Conservation (phyloP, 2,888 invertebrate genomes). For the Stenoptilia bipunctidactyla region DNA sequence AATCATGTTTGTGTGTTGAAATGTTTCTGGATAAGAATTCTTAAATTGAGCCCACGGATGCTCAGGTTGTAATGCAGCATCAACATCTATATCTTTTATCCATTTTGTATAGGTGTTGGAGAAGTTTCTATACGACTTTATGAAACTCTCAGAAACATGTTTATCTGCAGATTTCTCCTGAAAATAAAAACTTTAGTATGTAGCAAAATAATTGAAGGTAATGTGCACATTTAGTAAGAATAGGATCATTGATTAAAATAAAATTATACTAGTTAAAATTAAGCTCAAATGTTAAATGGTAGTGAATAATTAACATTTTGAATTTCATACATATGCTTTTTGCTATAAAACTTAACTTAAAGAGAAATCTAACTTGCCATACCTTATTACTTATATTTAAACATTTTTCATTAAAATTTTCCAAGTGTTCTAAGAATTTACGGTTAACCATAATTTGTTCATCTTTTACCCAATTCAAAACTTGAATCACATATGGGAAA, state of each 20-base stretch:
- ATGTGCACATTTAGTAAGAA: too few relatives aligned
- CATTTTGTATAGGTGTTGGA: slow-evolving; percentile 35
- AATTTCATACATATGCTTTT: too few relatives aligned
- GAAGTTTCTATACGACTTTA: slow-evolving; percentile 44
- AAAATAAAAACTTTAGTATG: too few relatives aligned
- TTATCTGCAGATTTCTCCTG: slow-evolving; percentile 41
- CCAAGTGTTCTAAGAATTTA: slow-evolving; percentile 73
- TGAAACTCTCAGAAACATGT: slow-evolving; percentile 27
- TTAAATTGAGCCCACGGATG: slow-evolving; percentile 78
- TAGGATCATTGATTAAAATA: too few relatives aligned
- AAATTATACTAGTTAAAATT: too few relatives aligned
- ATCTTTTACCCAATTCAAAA: slow-evolving; percentile 75
- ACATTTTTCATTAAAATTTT: slow-evolving; percentile 72
- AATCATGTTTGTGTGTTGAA: slow-evolving; percentile 36
- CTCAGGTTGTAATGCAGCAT: slow-evolving; percentile 41
- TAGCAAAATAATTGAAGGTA: too few relatives aligned
- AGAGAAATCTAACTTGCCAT: slow-evolving; percentile 12
- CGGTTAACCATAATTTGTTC: slow-evolving; percentile 75
- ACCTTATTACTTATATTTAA: slow-evolving; percentile 58
- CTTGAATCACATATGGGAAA: slow-evolving; percentile 76
- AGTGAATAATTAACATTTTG: too few relatives aligned
- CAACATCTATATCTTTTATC: slow-evolving; percentile 47
- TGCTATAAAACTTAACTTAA: not conserved
- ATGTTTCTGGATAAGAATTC: slow-evolving; percentile 41
- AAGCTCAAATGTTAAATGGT: not conserved